Evolutionary conservation across 2,113 vertebrate species (phyloP), one percentile per base, ranked within the genome.

Genomic region (Abramis brama): DNA sequence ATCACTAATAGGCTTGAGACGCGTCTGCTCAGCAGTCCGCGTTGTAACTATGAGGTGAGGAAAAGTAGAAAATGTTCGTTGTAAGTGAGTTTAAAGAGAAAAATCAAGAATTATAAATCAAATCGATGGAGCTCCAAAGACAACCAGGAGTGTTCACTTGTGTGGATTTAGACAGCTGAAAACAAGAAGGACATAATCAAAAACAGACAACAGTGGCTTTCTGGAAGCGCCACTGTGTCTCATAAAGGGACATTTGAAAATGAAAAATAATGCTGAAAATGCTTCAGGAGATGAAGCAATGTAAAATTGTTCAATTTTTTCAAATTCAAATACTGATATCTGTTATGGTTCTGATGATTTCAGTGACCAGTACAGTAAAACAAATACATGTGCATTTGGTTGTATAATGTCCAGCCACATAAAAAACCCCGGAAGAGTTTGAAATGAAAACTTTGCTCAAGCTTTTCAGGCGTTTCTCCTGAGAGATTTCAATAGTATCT

Each of bases 141-240:
- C n/a, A n/a, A n/a, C n/a, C n/a, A n/a, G n/a, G 30, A 59, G 52
- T 21, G 19, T 78, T 78, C 30, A 39, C 52, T 33, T 33, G 8
- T 33, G 8, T 55, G 36, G 27, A 78, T 78, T 78, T 59, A 78
- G 47, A 55, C 75, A 55, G 25, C n/a, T 27, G 71, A 75, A 79
- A 78, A 36, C 19, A 77, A 59, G 30, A 36, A 33, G 30, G 52
- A 79, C 52, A 13, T 59, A 59, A 79, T 33, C 6, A 59, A n/a
- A 79, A 79, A n/a, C 76, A 59, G 52, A 39, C 52, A 33, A 33
- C 27, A 6, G 2, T 23, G 52, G 6, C 39, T 39, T 23, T 59
- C 30, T 7, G 52, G 19, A 79, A 21, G 30, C 21, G 2, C 21
- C 52, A n/a, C 71, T 50, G 0, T 75, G 43, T 75, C n/a, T 75